Evolutionary conservation across 2,888 invertebrate species (phyloP).

Genomic region (Cyclophora albipunctata): DNA sequence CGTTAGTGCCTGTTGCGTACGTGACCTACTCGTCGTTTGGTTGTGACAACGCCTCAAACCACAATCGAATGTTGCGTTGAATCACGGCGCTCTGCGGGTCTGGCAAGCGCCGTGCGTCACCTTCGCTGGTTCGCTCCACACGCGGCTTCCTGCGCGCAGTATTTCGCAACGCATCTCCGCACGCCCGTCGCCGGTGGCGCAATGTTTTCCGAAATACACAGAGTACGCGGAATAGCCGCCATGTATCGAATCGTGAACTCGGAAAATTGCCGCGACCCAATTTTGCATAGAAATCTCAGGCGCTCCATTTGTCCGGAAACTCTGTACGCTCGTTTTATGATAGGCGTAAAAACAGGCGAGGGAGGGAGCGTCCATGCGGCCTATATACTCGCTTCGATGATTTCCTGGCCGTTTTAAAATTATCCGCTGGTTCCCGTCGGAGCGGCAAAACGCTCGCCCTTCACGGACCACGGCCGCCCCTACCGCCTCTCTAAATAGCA

Average conservation of each 20-base stretch:
- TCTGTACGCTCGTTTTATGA: conserved; percentile 48
- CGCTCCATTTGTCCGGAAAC: conserved; percentile 67
- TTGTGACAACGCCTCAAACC: conserved; percentile 32
- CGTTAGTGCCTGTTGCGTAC: conserved; percentile 36
- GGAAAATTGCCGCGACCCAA: conserved; percentile 52
- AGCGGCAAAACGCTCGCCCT: conserved; percentile 64
- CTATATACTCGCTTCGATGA: conserved; percentile 65
- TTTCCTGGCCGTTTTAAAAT: conserved; percentile 69
- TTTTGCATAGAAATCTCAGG: conserved; percentile 45
- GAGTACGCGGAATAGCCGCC: conserved; percentile 29
- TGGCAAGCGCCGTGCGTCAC: conserved; percentile 42
- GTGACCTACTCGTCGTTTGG: conserved; percentile 46
- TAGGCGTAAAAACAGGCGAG: conserved; percentile 46
- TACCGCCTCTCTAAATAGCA: conserved; percentile 42
- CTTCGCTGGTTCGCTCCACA: conserved; percentile 43
- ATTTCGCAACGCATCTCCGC: conserved; percentile 45
- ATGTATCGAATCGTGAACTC: conserved; percentile 30
- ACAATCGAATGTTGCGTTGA: conserved; percentile 37
- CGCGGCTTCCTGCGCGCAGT: conserved; percentile 47
- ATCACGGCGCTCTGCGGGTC: conserved; percentile 23
- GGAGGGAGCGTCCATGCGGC: conserved; percentile 56
- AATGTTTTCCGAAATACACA: conserved; percentile 56
- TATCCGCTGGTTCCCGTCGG: conserved; percentile 57
- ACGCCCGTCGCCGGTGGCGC: conserved; percentile 31
- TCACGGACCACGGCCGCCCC: conserved; percentile 60